Conservation (phyloP, 1,140 invertebrate species). For the Leguminivora glycinivorella region DNA sequence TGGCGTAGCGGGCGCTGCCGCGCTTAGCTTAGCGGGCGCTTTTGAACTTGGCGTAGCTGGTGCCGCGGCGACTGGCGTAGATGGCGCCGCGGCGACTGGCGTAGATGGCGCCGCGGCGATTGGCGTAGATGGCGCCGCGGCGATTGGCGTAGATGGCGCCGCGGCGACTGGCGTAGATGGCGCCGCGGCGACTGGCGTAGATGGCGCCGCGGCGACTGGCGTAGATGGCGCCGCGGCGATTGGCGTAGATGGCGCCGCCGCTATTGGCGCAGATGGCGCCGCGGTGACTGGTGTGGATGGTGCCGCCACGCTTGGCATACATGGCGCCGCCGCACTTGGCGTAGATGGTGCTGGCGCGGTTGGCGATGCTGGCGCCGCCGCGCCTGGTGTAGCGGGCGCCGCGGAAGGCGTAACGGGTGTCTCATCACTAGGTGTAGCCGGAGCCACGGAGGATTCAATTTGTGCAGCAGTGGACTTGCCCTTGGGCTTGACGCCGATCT, state of each 20-base stretch:
- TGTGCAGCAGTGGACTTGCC: slow-evolving; percentile 56
- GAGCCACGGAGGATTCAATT: slow-evolving; percentile 59
- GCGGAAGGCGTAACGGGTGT: too few species aligned
- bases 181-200: slow-evolving; percentile 34
- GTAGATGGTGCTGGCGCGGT: too few species aligned
- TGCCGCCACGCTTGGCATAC: too few species aligned
- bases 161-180: slow-evolving; percentile 34
- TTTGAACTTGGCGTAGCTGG: slow-evolving; percentile 22
- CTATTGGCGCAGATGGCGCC: too few species aligned
- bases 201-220: slow-evolving; percentile 22
- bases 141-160: slow-evolving; percentile 27
- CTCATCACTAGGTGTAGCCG: slow-evolving; percentile 27
- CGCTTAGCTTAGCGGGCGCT: slow-evolving; percentile 19
- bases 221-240: too few species aligned
- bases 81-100: slow-evolving; percentile 6
- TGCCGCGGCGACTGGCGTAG: slow-evolving; percentile 13
- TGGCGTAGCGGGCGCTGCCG: slow-evolving; percentile 20
- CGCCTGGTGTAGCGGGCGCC: too few species aligned
- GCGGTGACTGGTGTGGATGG: too few species aligned
- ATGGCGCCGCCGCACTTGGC: too few species aligned
- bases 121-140: slow-evolving; percentile 28
- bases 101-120: background rate
- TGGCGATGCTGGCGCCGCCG: too few species aligned
- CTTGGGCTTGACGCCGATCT: slow-evolving; percentile 70
- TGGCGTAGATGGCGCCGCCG: too few species aligned